Conservation (phyloP, 2,888 invertebrate species). For the Diadegma fenestrale region DNA sequence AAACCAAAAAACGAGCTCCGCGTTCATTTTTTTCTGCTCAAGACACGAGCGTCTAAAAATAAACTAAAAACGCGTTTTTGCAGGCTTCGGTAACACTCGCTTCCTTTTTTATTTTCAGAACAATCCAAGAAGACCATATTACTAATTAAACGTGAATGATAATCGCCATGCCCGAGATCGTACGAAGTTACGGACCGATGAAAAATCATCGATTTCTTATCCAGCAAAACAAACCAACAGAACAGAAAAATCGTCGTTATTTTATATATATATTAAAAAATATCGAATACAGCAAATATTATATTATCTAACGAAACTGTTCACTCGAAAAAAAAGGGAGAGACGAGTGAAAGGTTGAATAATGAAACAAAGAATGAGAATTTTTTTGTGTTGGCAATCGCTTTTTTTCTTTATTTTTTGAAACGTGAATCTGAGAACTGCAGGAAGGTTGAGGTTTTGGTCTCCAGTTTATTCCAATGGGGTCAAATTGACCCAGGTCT, state of each 20-base stretch:
- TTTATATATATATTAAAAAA: conserved; percentile 69
- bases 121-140: conserved; percentile 94
- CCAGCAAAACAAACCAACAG: conserved; percentile 42
- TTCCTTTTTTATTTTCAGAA: conserved; percentile 88
- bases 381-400: neutral
- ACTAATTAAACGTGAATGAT: conserved; percentile 85
- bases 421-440: neutral
- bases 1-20: neutral
- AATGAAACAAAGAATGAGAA: conserved; percentile 64
- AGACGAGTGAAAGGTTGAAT: conserved; percentile 68
- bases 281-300: conserved; percentile 11
- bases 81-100: neutral
- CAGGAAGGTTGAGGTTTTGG: neutral
- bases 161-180: conserved; percentile 48
- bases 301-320: conserved; percentile 68
- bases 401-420: neutral
- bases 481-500: neutral
- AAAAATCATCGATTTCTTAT: conserved; percentile 69
- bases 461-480: neutral
- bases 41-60: neutral
- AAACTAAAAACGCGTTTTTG: neutral
- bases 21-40: neutral
- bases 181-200: conserved; percentile 49
- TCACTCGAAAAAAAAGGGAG: conserved; percentile 58
- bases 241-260: conserved; percentile 73